Evolutionary conservation across 2,113 vertebrate genomes (phyloP).

Genomic region (Microcebus lehilahytsara): DNA sequence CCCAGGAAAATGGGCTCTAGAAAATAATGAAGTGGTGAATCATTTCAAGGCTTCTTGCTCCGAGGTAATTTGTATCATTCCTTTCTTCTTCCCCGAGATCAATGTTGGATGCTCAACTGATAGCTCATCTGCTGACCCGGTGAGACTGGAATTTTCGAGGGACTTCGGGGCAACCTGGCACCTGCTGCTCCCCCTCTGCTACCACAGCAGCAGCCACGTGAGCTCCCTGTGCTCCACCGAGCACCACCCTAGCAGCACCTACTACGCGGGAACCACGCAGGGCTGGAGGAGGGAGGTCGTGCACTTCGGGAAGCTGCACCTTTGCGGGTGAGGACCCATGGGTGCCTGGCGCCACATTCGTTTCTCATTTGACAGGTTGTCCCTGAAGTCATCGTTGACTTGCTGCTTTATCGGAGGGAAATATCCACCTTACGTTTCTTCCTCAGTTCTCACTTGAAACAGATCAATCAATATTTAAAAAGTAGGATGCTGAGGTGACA

Average conservation of each 20-base stretch:
- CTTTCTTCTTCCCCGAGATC: slow-evolving; percentile 85
- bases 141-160: slow-evolving; percentile 95
- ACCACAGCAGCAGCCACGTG: slow-evolving; percentile 90
- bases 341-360: not conserved
- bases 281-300: slow-evolving; percentile 97
- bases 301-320: slow-evolving; percentile 94
- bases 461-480: not conserved
- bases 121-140: slow-evolving; percentile 92
- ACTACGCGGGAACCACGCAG: slow-evolving; percentile 94
- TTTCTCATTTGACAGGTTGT: not conserved
- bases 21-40: slow-evolving; percentile 44
- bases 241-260: slow-evolving; percentile 96
- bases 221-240: slow-evolving; percentile 96
- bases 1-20: slow-evolving; percentile 31
- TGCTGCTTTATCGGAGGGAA: too few relatives aligned
- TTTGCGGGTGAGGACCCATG: slow-evolving; percentile 91
- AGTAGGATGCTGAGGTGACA: not conserved
- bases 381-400: not conserved
- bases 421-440: not conserved
- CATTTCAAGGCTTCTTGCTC: slow-evolving; percentile 36
- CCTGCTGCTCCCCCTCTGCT: slow-evolving; percentile 95
- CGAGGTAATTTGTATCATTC: slow-evolving; percentile 46
- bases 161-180: slow-evolving; percentile 98
- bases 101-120: slow-evolving; percentile 96
- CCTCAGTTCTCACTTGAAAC: not conserved